Conservation (phyloP, 2,113 vertebrate genomes). For the Bubo blakistoni region DNA sequence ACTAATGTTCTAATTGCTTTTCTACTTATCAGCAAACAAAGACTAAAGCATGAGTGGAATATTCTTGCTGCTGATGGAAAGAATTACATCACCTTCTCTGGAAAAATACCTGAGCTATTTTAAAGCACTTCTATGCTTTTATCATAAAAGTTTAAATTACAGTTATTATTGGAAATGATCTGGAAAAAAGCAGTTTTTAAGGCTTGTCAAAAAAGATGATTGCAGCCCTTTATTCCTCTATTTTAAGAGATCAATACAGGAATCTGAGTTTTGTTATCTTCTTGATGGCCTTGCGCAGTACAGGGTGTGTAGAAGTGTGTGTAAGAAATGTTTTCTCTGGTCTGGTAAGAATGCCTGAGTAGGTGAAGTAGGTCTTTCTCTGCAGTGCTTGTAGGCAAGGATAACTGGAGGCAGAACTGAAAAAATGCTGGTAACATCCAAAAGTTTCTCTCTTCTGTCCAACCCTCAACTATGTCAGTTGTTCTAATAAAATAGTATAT, state of each 20-base stretch:
- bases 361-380: neutral
- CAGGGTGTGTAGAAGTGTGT: neutral
- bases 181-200: slow-evolving; percentile 2
- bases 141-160: slow-evolving; percentile 43
- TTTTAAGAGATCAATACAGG: neutral
- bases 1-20: neutral
- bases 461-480: neutral
- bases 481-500: neutral
- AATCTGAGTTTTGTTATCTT: neutral
- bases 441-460: neutral
- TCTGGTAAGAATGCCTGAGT: neutral
- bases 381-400: neutral
- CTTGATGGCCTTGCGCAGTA: neutral
- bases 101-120: slow-evolving; percentile 32
- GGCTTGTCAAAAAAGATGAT: slow-evolving; percentile 5
- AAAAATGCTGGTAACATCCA: neutral
- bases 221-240: neutral
- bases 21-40: neutral
- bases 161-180: slow-evolving; percentile 24
- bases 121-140: slow-evolving; percentile 14
- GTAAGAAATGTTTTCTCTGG: neutral
- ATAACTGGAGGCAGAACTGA: neutral
- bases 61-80: slow-evolving; percentile 14
- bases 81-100: slow-evolving; percentile 19
- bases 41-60: neutral